Conservation (phyloP, 2,888 invertebrate genomes). For the Sthenelais limicola region DNA sequence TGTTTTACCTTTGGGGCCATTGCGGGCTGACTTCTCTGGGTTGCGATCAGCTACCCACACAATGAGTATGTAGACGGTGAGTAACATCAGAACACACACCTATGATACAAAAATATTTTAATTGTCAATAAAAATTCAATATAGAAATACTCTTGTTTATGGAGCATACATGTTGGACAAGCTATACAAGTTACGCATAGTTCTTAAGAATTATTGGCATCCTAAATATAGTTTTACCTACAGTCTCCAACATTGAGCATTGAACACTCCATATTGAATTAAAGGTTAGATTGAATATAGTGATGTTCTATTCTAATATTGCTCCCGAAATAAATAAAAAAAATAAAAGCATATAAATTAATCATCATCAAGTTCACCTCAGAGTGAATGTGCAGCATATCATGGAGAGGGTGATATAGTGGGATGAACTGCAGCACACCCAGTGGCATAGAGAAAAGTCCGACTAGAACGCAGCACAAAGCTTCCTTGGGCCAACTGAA, state of each 20-base stretch:
- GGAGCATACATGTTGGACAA: too few species aligned
- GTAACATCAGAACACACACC: conserved; percentile 79
- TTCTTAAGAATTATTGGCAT: too few species aligned
- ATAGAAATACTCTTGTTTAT: too few species aligned
- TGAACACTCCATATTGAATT: too few species aligned
- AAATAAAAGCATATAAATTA: conserved; percentile 78
- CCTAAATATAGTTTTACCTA: too few species aligned
- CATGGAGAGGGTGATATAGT: conserved; percentile 85
- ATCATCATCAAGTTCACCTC: conserved; percentile 74
- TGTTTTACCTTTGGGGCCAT: conserved; percentile 25
- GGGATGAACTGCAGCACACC: conserved; percentile 82
- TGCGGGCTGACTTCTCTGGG: conserved; percentile 46
- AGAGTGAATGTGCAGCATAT: conserved; percentile 79
- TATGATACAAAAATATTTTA: too few species aligned
- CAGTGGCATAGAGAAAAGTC: conserved; percentile 81
- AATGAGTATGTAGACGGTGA: conserved; percentile 77
- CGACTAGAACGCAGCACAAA: conserved; percentile 76
- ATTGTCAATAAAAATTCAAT: too few species aligned
- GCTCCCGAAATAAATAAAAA: neutral
- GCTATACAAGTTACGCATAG: too few species aligned
- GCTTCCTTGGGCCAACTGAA: conserved; percentile 76
- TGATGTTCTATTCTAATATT: neutral
- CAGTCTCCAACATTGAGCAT: too few species aligned
- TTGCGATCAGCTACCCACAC: conserved; percentile 78
- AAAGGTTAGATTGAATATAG: too few species aligned